Percentiles rank a stretch among this genome's conserved stretches.
phyloP scores from a whole-genome alignment of 2,888 invertebrate species.

The Micoletzkya japonica region DNA sequence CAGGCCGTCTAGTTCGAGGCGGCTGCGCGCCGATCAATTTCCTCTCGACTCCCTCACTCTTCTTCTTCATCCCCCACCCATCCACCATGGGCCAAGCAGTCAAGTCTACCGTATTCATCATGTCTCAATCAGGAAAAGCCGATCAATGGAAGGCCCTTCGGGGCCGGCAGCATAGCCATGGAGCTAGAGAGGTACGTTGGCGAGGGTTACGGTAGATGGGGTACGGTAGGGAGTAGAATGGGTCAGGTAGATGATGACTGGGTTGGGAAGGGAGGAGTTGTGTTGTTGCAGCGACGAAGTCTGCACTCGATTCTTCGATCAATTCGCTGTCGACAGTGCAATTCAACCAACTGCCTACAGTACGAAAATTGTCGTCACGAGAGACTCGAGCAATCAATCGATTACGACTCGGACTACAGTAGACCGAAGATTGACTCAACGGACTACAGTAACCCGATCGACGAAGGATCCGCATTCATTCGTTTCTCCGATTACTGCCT shows the following conservation, averaged over 20 bases:
- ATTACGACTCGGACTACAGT: background rate
- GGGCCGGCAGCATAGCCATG: too few species aligned
- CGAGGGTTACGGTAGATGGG: constrained; percentile 15
- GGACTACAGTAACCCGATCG: background rate
- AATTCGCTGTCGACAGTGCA: constrained; percentile 22
- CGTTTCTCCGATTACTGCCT: constrained; percentile 23
- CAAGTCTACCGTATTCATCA: background rate
- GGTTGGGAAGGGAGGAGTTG: background rate
- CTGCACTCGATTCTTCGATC: constrained; percentile 9
- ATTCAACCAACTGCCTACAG: constrained; percentile 22
- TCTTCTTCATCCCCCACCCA: background rate
- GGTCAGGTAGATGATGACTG: background rate
- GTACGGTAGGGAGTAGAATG: background rate
- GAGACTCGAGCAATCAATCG: background rate
- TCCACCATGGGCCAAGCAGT: background rate
- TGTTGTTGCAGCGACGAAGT: background rate
- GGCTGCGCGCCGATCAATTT: background rate
- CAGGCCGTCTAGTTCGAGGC: constrained; percentile 3
- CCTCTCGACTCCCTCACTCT: background rate
- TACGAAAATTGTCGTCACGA: constrained; percentile 26
- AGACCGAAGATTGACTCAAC: background rate
- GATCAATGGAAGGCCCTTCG: too few species aligned
- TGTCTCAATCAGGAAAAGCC: too few species aligned
- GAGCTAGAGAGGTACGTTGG: too few species aligned
- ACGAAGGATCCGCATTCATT: background rate